Evolutionary conservation across 2,113 vertebrate genomes (phyloP).

Genomic region (Equus quagga): DNA sequence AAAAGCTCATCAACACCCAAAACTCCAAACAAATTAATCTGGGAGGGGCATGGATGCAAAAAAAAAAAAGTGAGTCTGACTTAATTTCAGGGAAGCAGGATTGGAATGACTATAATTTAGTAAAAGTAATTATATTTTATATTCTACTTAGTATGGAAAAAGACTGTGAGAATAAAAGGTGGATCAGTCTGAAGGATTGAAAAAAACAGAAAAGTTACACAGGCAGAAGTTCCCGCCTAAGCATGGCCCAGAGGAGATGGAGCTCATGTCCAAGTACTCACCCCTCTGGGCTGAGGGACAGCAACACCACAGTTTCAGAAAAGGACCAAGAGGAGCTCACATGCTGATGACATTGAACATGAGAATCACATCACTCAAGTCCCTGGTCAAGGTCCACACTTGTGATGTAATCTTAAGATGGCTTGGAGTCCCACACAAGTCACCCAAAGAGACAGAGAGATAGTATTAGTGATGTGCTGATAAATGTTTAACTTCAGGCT

Average conservation of each 20-base stretch:
- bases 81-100: conserved; percentile 11
- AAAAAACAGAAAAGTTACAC: neutral
- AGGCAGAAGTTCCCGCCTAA: neutral
- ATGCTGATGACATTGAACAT: neutral
- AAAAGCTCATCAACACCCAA: neutral
- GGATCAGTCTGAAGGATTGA: neutral
- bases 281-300: neutral
- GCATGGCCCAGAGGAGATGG: neutral
- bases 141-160: neutral
- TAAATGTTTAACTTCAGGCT: conserved; percentile 37
- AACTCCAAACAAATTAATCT: conserved; percentile 29
- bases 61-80: neutral
- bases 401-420: neutral
- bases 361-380: conserved; percentile 27
- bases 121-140: conserved; percentile 45
- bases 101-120: neutral
- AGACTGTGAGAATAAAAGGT: conserved; percentile 17
- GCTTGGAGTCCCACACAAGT: neutral
- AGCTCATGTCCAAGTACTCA: conserved; percentile 2
- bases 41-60: neutral
- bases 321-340: neutral
- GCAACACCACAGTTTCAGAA: conserved; percentile 41
- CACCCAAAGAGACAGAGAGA: conserved; percentile 1
- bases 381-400: neutral
- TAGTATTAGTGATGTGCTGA: neutral